phyloP scores from a whole-genome alignment of 2,888 invertebrate species.

The Troilus luridus region DNA sequence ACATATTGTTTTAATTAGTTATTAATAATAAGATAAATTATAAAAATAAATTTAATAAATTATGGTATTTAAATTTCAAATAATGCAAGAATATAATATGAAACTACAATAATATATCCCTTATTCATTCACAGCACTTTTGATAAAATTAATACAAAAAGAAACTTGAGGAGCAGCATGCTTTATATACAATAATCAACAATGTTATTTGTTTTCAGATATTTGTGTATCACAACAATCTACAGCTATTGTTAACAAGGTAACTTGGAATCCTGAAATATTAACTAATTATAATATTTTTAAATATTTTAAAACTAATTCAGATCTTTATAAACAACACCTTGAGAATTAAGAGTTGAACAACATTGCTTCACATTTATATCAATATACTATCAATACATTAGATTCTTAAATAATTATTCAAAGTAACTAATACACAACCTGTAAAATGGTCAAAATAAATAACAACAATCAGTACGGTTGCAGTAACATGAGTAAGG shows the following conservation, averaged over 20 bases:
- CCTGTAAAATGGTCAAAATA: background rate
- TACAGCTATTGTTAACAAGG: background rate
- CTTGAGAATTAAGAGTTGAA: background rate
- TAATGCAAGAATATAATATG: slow-evolving; percentile 13
- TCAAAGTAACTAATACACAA: background rate
- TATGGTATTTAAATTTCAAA: slow-evolving; percentile 12
- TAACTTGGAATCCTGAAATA: background rate
- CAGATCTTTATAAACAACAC: background rate
- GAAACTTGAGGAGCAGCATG: background rate
- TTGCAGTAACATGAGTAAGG: background rate
- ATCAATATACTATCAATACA: background rate
- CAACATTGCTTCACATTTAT: background rate
- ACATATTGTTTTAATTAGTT: background rate
- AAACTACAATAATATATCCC: slow-evolving; percentile 11
- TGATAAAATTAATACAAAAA: slow-evolving; percentile 27
- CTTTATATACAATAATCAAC: background rate
- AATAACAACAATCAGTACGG: background rate
- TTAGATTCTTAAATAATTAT: background rate
- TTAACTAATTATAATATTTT: background rate
- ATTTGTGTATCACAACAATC: background rate
- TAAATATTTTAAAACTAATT: background rate
- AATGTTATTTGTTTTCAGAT: background rate
- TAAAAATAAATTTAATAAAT: slow-evolving; percentile 39
- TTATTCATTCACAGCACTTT: slow-evolving; percentile 25
- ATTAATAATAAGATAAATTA: slow-evolving; percentile 14